Evolutionary conservation across 1,140 invertebrate species (phyloP), one percentile per base, ranked within the genome.

Genomic region (Hycleus cichorii): DNA sequence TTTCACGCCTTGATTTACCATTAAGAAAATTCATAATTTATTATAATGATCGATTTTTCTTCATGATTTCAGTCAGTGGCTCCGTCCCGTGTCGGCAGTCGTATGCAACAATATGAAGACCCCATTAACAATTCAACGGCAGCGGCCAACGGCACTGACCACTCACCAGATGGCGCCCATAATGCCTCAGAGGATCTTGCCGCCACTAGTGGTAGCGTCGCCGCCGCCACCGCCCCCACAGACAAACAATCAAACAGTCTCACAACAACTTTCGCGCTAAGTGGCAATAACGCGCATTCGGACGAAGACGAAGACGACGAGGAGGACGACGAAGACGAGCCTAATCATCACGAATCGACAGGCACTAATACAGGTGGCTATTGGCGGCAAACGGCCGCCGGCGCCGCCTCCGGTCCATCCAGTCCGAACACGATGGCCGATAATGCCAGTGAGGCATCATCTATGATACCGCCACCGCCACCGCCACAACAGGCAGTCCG

Each of bases 301-400:
- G 11, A 46, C 52, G 54, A 46, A 45, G 47, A 56, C 60, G 54
- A 42, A 60, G 44, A 46, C 40, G 72, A 76, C 68, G 70, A 70
- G 50, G 72, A 71, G 49, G 74, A 75, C 58, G 72, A 73, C 58
- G 75, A 71, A 39, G 69, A 64, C 54, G 66, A 68, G 65, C 71
- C 59, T 46, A 62, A 60, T 11, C 53, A 45, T 42, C 49, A 49
- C 9, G 32, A 32, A 32, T 32, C 32, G 32, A 32, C 32, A 32
- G 32, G 40, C 40, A 43, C 18, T 39, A 63, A 67, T 46, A 74
- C 75, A 72, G 77, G 78, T 71, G 78, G 78, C 63, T 80, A 77
- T 72, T 81, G 79, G 80, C 76, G 80, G 72, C 76, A 77, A 72
- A 75, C 75, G 74, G 76, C 73, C 24, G 7, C 32, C 32, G 7